These are phyloP conservation scores for Glyptemys insculpta DNA, from an alignment of 2,797 vertebrate species.

Conservation along the genomic window DNA sequence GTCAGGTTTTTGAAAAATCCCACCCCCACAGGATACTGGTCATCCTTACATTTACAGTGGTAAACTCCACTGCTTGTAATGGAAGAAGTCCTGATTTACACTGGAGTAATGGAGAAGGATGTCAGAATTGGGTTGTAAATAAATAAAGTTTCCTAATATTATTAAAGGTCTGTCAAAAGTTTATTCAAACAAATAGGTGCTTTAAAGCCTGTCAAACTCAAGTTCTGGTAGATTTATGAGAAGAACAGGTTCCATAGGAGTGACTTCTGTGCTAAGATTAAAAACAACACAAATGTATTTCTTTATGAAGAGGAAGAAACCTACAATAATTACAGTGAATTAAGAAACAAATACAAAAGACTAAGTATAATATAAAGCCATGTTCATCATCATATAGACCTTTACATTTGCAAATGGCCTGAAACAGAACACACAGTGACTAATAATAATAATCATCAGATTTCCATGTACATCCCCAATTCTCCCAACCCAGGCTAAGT, in stretches of 20 bases:
- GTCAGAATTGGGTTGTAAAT: neutral
- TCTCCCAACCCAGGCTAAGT: neutral
- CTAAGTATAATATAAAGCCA: neutral
- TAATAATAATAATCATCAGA: neutral
- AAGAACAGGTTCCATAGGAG: neutral
- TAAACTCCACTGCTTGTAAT: neutral
- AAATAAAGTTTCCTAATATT: accelerated
- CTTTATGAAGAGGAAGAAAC: neutral
- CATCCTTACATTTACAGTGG: neutral
- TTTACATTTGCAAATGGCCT: neutral
- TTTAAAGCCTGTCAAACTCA: neutral
- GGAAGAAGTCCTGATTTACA: neutral
- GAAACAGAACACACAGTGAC: neutral
- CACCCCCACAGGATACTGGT: neutral
- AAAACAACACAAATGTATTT: neutral
- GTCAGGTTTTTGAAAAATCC: neutral
- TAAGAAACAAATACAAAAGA: neutral
- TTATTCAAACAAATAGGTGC: neutral
- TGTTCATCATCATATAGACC: neutral
- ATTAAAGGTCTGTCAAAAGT: neutral
- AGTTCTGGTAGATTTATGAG: neutral
- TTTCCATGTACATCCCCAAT: neutral
- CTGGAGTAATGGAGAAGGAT: neutral
- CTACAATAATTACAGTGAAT: neutral
- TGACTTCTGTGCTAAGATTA: neutral